phyloP scores from a whole-genome alignment of 1,140 invertebrate genomes.

The Epicauta chinensis region DNA sequence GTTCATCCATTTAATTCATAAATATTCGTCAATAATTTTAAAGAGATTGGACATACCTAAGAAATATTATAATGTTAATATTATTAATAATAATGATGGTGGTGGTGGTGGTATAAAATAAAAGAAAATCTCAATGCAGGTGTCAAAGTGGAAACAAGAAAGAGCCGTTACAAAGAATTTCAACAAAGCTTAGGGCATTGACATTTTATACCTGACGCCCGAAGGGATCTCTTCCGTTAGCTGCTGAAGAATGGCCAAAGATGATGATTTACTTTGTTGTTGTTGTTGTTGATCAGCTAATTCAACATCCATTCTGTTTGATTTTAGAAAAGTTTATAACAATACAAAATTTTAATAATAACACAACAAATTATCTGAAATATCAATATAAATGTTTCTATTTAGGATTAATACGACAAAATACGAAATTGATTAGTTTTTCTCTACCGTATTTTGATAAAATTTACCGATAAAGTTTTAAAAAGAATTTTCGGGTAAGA shows the following conservation, averaged over 20 bases:
- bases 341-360: no score
- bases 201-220: constrained; percentile 26
- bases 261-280: no score
- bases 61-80: no score
- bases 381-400: no score
- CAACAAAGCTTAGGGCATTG: constrained; percentile 27
- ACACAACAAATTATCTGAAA: no score
- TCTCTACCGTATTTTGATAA: not conserved
- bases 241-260: constrained; percentile 3
- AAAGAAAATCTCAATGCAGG: constrained; percentile 3
- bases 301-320: no score
- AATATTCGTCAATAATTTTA: not conserved
- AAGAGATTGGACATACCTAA: constrained; percentile 1
- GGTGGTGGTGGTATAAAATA: no score
- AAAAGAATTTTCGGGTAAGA: constrained; percentile 3
- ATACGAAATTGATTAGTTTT: no score
- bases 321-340: no score
- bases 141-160: constrained; percentile 22
- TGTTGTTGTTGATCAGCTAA: no score
- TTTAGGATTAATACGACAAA: no score
- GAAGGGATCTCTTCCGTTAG: constrained; percentile 22
- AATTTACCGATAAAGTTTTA: constrained; percentile 7
- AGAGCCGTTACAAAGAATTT: constrained; percentile 30
- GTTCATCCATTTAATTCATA: constrained; percentile 2
- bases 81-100: no score